A percentile compares a stretch with the other conserved stretches of the same genome.
Conservation (phyloP, 64 coral and sea anemone genomes). For the Pocillopora damicornis region DNA sequence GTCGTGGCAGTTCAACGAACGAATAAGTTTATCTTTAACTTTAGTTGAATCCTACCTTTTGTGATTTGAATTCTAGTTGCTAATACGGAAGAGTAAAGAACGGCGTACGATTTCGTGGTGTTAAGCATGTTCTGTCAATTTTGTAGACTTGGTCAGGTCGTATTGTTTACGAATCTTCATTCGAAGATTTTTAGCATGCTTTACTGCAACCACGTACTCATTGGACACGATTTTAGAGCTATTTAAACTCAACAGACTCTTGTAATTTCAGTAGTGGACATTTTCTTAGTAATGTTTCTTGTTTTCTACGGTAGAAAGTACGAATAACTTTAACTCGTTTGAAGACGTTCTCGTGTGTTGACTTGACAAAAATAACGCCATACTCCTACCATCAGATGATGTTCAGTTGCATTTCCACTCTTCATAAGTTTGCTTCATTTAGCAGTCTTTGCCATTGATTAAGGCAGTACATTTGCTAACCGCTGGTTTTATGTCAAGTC, state of each 20-base stretch:
- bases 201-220: neutral
- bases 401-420: neutral
- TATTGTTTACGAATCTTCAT: conserved; percentile 77
- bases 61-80: neutral
- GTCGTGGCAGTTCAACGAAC: neutral
- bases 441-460: conserved; percentile 16
- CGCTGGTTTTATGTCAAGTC: conserved; percentile 65
- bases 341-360: too few relatives aligned
- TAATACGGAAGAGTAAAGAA: neutral
- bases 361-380: neutral
- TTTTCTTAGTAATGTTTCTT: neutral
- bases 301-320: neutral
- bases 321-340: too few relatives aligned
- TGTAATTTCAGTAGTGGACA: neutral
- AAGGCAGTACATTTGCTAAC: conserved; percentile 38
- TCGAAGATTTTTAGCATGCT: conserved; percentile 44
- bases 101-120: neutral
- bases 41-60: neutral
- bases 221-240: neutral
- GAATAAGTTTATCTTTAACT: neutral
- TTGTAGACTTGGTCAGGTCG: neutral
- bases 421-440: neutral
- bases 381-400: neutral
- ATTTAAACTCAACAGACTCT: neutral
- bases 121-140: conserved; percentile 25